A percentile compares a stretch with the other conserved stretches of the same genome.
Evolutionary conservation across 2,797 vertebrate genomes (phyloP).

Genomic region (Bothrops alternatus): DNA sequence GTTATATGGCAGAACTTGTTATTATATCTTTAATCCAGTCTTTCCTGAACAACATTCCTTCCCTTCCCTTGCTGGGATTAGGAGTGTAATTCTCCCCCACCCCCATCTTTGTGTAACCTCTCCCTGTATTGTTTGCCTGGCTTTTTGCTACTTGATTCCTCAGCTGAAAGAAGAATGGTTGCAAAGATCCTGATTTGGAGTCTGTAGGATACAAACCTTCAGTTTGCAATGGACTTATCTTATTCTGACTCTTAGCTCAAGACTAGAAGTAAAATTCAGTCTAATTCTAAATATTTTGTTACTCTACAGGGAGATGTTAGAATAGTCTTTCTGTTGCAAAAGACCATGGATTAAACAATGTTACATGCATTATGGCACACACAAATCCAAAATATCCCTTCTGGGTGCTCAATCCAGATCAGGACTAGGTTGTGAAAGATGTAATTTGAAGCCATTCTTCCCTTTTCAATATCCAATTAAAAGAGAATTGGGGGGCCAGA

Average conservation of each 20-base stretch:
- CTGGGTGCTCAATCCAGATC: neutral
- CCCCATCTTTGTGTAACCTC: neutral
- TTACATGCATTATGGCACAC: neutral
- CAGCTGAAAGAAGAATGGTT: neutral
- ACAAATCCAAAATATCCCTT: neutral
- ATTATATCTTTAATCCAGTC: neutral
- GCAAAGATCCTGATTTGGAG: neutral
- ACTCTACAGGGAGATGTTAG: neutral
- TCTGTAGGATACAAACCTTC: neutral
- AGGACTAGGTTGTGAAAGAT: neutral
- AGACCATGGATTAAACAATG: neutral
- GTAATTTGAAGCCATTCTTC: neutral
- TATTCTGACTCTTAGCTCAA: neutral
- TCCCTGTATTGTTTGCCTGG: neutral
- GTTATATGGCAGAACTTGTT: neutral
- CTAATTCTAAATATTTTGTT: neutral
- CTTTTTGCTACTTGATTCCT: neutral
- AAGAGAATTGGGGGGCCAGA: neutral
- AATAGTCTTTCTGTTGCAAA: neutral
- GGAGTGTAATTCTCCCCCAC: neutral
- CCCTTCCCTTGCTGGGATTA: neutral
- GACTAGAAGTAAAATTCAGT: neutral
- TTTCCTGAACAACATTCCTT: neutral
- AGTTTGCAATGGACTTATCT: neutral
- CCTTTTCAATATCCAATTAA: neutral